Conservation (phyloP, 2,797 vertebrate species). For the Salmo trutta region DNA sequence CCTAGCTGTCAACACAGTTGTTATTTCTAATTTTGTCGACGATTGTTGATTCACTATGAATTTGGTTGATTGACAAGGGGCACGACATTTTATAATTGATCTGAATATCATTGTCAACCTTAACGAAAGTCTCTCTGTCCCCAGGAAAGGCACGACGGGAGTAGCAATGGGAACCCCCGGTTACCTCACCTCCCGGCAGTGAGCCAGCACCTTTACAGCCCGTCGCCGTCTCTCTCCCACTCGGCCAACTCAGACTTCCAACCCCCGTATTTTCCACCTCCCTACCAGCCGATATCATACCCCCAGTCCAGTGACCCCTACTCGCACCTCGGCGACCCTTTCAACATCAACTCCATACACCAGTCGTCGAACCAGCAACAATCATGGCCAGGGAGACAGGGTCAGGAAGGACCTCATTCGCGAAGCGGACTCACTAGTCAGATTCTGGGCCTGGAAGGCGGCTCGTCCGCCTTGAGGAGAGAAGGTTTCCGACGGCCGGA, state of each 20-base stretch:
- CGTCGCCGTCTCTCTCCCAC: slow-evolving; percentile 90
- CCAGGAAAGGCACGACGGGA: slow-evolving; percentile 92
- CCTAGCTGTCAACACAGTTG: background rate
- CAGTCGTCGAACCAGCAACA: slow-evolving; percentile 86
- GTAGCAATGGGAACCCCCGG: slow-evolving; percentile 91
- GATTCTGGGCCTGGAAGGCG: slow-evolving; percentile 88
- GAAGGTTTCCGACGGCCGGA: slow-evolving; percentile 91
- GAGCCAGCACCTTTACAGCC: slow-evolving; percentile 94
- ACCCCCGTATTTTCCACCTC: slow-evolving; percentile 94
- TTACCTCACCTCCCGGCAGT: slow-evolving; percentile 93
- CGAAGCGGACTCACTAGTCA: slow-evolving; percentile 84
- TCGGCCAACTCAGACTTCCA: slow-evolving; percentile 91
- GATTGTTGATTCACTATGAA: background rate
- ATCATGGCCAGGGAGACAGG: slow-evolving; percentile 87
- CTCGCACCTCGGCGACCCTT: slow-evolving; percentile 91
- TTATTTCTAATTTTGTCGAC: background rate
- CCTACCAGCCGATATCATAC: slow-evolving; percentile 94
- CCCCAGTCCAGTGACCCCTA: slow-evolving; percentile 90
- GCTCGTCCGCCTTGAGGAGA: slow-evolving; percentile 80
- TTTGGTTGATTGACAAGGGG: background rate
- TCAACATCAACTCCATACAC: slow-evolving; percentile 91
- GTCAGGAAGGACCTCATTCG: slow-evolving; percentile 83
- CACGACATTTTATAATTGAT: background rate
- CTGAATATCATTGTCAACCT: slow-evolving; percentile 18
- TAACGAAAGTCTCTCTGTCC: slow-evolving; percentile 29